A percentile compares a stretch with the other conserved stretches of the same genome.
phyloP scores from a whole-genome alignment of 37 sponge, comb jelly and placozoan genomes.

The Oopsacas minuta region DNA sequence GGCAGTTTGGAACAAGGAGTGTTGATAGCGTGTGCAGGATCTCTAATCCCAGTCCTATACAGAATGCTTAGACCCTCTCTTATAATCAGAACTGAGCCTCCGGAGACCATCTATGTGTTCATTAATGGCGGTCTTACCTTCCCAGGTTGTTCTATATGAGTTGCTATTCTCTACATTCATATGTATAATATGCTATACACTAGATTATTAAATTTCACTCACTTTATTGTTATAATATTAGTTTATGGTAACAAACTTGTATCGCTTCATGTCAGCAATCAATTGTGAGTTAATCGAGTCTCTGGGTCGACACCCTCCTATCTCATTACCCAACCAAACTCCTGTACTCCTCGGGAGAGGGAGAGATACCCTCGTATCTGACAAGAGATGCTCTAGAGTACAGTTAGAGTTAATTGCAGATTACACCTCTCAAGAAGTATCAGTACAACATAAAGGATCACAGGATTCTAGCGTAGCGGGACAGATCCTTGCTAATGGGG shows the following conservation, averaged over 20 bases:
- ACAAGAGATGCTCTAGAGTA: conserved; percentile 35
- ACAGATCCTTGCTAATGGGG: conserved; percentile 15
- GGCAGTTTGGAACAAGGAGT: background rate
- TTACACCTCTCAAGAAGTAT: conserved; percentile 32
- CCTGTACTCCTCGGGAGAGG: conserved; percentile 45
- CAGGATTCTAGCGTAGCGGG: conserved; percentile 34
- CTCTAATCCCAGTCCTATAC: background rate
- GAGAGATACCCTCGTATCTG: conserved; percentile 30
- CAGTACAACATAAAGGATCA: conserved; percentile 31
- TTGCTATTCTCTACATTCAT: background rate
- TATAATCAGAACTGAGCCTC: background rate
- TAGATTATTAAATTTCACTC: background rate
- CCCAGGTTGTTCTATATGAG: background rate
- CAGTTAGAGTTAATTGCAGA: conserved; percentile 60
- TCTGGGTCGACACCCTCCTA: background rate
- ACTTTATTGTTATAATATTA: background rate
- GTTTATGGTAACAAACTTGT: background rate
- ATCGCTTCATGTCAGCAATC: background rate
- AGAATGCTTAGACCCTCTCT: background rate
- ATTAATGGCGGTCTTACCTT: background rate
- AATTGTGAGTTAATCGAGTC: conserved; percentile 1
- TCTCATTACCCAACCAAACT: background rate
- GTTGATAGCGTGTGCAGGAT: background rate
- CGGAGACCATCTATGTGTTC: background rate
- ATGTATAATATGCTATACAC: background rate